Base-by-base conservation (phyloP, 2,113 vertebrate genomes). In the Cacatua alba region DNA sequence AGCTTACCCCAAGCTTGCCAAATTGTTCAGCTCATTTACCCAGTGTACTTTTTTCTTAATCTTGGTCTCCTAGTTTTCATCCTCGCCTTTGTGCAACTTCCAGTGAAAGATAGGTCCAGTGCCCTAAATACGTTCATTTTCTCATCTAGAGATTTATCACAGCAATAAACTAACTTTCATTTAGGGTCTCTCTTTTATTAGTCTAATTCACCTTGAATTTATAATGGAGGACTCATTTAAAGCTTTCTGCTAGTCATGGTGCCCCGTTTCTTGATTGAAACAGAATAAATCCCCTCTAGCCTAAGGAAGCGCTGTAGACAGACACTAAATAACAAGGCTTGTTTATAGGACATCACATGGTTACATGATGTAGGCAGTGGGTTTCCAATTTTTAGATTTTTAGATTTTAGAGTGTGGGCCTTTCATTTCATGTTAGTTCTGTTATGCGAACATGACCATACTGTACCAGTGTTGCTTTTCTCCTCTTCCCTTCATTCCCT, bases 201-300 rank as follows among this genome's bases (percentile, higher is more conserved):
- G n/a, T n/a, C 24, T 76, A 20, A 15, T 60, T 97, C 90, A 76
- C 55, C 17, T 93, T 91, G 70, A 76, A 49, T 95, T 95, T 78
- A 64, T 94, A 95, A 69, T 69, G 55, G 31, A 68, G 86, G 84
- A 55, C 62, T 88, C 57, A 59, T 77, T 92, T 76, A 74, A 91
- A 68, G 10, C 8, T 84, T 70, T 65, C 8, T 84, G 59, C 7
- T 12, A 13, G 8, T 10, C 4, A 5, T 37, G 13, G 6, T 67
- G 12, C 17, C 52, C 24, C 4, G 2, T 70, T 77, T 88, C 48
- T 60, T 77, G 10, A 14, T 80, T 7, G 1, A 2, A 25, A 41
- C 17, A 14, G 39, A 81, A 37, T 39, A 82, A 82, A 76, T 69
- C 11, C 13, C 13, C 3, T 69, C 13, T 41, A 62, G 41, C 17